A percentile compares a stretch with the other conserved stretches of the same genome.
Conservation (phyloP, 2,797 vertebrate species). For the Pempheris klunzingeri region DNA sequence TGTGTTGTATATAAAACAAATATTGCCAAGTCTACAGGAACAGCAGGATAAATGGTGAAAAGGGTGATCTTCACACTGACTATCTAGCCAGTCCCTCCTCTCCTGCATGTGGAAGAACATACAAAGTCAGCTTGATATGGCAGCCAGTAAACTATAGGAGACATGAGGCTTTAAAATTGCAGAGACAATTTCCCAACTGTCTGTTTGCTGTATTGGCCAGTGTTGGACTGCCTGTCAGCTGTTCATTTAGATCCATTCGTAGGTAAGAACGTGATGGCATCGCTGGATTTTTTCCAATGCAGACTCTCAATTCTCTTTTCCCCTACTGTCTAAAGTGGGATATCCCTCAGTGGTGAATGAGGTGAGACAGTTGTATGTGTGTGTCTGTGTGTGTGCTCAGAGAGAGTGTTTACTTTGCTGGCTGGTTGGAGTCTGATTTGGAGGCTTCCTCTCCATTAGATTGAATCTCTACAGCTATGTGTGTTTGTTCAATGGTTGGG, state of each 20-base stretch:
- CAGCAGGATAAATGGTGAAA: background rate
- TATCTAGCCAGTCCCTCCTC: background rate
- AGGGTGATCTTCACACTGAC: background rate
- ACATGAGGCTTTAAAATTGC: slow-evolving; percentile 43
- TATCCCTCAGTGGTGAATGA: slow-evolving; percentile 38
- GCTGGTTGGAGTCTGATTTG: slow-evolving; percentile 26
- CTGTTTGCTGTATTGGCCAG: slow-evolving; percentile 51
- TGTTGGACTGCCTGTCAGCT: slow-evolving; percentile 56
- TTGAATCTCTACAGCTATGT: slow-evolving; percentile 21
- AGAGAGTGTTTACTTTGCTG: slow-evolving; percentile 5
- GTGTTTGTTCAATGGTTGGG: no score
- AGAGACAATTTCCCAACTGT: slow-evolving; percentile 73
- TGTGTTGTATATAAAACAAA: background rate
- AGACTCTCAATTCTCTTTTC: slow-evolving; percentile 54
- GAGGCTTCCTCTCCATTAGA: slow-evolving; percentile 30
- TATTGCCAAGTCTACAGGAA: background rate
- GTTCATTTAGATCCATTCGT: slow-evolving; percentile 43
- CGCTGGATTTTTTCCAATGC: slow-evolving; percentile 24
- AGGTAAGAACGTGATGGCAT: slow-evolving; percentile 14
- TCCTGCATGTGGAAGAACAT: slow-evolving; percentile 20
- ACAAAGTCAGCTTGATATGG: slow-evolving; percentile 47
- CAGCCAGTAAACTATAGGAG: slow-evolving; percentile 58
- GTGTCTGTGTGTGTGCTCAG: slow-evolving; percentile 19
- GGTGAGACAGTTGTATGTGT: slow-evolving; percentile 41
- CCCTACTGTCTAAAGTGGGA: slow-evolving; percentile 33